Evolutionary conservation across 2,113 vertebrate genomes (phyloP).

Genomic region (Rutilus rutilus): DNA sequence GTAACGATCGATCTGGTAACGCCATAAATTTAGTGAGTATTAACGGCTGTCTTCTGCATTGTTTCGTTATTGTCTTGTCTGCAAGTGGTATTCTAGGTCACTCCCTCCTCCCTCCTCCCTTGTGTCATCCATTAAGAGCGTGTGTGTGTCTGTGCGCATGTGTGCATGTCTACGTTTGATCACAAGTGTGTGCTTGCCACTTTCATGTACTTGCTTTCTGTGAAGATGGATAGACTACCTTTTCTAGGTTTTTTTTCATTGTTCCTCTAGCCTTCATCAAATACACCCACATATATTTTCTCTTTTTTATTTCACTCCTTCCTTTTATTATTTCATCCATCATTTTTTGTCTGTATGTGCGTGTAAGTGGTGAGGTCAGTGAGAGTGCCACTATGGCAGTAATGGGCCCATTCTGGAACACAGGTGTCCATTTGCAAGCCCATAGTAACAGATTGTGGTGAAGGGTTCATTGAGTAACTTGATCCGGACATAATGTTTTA

Average conservation of each 20-base stretch:
- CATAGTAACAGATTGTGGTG: conserved; percentile 57
- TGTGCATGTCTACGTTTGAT: conserved; percentile 44
- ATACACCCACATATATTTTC: conserved; percentile 30
- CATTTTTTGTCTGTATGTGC: background rate
- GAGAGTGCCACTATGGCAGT: conserved; percentile 51
- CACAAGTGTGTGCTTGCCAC: conserved; percentile 44
- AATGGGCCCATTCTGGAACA: conserved; percentile 45
- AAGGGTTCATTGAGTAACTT: conserved; percentile 52
- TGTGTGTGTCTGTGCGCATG: background rate
- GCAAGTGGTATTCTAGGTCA: conserved; percentile 63
- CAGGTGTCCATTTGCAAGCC: conserved; percentile 57
- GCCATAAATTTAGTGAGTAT: background rate
- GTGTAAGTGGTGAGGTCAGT: conserved; percentile 41
- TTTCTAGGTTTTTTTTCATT: conserved; percentile 47
- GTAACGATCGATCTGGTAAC: conserved; percentile 7
- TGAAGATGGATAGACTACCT: conserved; percentile 25
- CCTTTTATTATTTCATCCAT: conserved; percentile 41
- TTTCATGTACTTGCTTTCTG: background rate
- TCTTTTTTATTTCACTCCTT: conserved; percentile 41
- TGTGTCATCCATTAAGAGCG: conserved; percentile 59
- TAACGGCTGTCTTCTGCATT: conserved; percentile 45
- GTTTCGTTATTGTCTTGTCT: conserved; percentile 56
- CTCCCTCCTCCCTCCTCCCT: conserved; percentile 45
- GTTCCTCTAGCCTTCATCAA: conserved; percentile 51
- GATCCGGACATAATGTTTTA: conserved; percentile 52